These are phyloP conservation scores for Panulirus ornatus DNA, from an alignment of 1,140 invertebrate species.

Conservation along the genomic window DNA sequence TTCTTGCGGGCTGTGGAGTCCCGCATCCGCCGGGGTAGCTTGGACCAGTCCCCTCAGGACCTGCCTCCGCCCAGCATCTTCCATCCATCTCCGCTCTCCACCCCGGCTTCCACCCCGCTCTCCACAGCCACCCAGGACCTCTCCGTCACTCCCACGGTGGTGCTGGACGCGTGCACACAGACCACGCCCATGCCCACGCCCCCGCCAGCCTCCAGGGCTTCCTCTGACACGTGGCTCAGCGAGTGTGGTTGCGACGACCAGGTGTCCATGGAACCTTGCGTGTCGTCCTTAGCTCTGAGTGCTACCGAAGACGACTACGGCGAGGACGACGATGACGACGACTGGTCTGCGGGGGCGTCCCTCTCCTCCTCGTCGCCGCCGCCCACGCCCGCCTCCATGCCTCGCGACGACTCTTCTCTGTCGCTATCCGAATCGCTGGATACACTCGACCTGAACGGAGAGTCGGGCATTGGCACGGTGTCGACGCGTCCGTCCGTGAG, in stretches of 20 bases:
- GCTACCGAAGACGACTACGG: conserved; percentile 71
- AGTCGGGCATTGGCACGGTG: conserved; percentile 71
- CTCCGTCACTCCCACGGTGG: conserved; percentile 42
- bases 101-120: conserved; percentile 33
- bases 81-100: neutral
- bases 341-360: conserved; percentile 56
- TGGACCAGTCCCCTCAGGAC: neutral
- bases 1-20: conserved; percentile 61
- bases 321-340: conserved; percentile 69
- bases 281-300: conserved; percentile 68
- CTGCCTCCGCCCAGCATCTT: neutral
- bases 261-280: conserved; percentile 69
- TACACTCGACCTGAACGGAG: conserved; percentile 69
- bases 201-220: conserved; percentile 45
- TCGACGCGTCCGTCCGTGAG: conserved; percentile 71
- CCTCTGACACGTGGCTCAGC: conserved; percentile 63
- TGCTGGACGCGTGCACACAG: conserved; percentile 63
- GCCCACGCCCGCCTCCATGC: conserved; percentile 61
- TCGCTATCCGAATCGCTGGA: conserved; percentile 73
- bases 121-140: conserved; percentile 25
- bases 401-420: conserved; percentile 66
- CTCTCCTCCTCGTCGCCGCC: conserved; percentile 62
- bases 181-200: conserved; percentile 52
- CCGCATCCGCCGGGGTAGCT: conserved; percentile 47
- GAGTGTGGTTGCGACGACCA: conserved; percentile 70